Evolutionary conservation across 1,140 invertebrate genomes (phyloP).

Genomic region (Nylanderia fulva): DNA sequence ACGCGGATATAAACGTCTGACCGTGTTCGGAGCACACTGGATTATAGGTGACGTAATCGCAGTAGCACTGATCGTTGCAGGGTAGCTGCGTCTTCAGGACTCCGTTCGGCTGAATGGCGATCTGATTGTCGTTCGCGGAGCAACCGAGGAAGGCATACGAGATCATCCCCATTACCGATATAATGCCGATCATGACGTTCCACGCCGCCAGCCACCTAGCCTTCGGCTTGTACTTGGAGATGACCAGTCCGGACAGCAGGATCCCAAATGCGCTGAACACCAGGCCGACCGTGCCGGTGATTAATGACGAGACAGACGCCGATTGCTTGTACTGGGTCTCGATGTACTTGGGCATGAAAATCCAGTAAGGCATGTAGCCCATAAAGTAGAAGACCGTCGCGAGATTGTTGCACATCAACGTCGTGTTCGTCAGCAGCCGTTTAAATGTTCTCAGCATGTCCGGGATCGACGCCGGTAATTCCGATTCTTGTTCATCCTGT

Average conservation of each 20-base stretch:
- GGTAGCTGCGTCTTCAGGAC: conserved; percentile 84
- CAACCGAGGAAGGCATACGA: conserved; percentile 91
- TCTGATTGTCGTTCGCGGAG: conserved; percentile 87
- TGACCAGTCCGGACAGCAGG: conserved; percentile 89
- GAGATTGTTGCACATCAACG: conserved; percentile 90
- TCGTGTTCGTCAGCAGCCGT: conserved; percentile 88
- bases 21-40: conserved; percentile 89
- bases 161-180: conserved; percentile 89
- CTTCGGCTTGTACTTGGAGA: conserved; percentile 90
- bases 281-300: conserved; percentile 90
- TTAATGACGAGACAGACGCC: conserved; percentile 89
- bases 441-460: conserved; percentile 89
- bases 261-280: conserved; percentile 91
- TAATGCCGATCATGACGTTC: conserved; percentile 90
- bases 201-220: conserved; percentile 90
- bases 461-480: conserved; percentile 84
- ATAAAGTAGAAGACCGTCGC: conserved; percentile 90
- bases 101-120: conserved; percentile 84
- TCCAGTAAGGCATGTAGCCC: conserved; percentile 91
- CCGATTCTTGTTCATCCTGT: conserved; percentile 77
- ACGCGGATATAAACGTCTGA: conserved; percentile 89
- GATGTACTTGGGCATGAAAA: conserved; percentile 92
- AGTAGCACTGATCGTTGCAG: conserved; percentile 89
- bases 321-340: conserved; percentile 91
- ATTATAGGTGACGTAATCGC: conserved; percentile 90